Percentiles rank a stretch among this genome's conserved stretches.
These are phyloP conservation scores for Leptatherina wallacei DNA, from an alignment of 2,797 vertebrate genomes.

Conservation along the genomic window DNA sequence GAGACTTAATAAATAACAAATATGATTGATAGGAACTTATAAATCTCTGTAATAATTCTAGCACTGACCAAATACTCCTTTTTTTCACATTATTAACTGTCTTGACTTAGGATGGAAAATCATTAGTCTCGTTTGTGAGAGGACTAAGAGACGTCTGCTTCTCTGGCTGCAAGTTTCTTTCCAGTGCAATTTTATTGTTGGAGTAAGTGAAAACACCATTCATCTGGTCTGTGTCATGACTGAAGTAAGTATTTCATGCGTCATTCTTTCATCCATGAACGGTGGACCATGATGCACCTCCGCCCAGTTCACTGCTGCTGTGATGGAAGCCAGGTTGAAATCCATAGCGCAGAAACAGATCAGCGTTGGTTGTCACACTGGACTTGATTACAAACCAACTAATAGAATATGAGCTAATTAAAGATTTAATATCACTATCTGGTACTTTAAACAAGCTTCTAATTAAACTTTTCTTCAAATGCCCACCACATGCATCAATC, in stretches of 20 bases:
- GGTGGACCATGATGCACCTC: conserved; percentile 61
- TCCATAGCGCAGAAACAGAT: conserved; percentile 36
- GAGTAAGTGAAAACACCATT: conserved; percentile 71
- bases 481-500: conserved; percentile 34
- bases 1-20: no score
- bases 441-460: conserved; percentile 7
- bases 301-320: conserved; percentile 68
- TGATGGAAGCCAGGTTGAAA: conserved; percentile 70
- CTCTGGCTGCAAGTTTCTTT: conserved; percentile 47
- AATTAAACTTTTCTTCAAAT: conserved; percentile 20
- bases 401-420: conserved; percentile 10
- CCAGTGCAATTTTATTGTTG: conserved; percentile 54
- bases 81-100: conserved; percentile 12
- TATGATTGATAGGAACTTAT: no score
- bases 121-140: conserved; percentile 19
- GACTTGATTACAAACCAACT: conserved; percentile 5
- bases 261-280: conserved; percentile 70
- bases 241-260: conserved; percentile 69
- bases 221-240: conserved; percentile 76
- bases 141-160: conserved; percentile 32
- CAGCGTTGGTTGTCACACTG: conserved; percentile 20
- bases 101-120: conserved; percentile 5
- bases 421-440: conserved; percentile 8
- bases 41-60: conserved; percentile 6
- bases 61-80: conserved; percentile 3